Conservation (phyloP, 2,113 vertebrate genomes). For the Eidolon helvum region DNA sequence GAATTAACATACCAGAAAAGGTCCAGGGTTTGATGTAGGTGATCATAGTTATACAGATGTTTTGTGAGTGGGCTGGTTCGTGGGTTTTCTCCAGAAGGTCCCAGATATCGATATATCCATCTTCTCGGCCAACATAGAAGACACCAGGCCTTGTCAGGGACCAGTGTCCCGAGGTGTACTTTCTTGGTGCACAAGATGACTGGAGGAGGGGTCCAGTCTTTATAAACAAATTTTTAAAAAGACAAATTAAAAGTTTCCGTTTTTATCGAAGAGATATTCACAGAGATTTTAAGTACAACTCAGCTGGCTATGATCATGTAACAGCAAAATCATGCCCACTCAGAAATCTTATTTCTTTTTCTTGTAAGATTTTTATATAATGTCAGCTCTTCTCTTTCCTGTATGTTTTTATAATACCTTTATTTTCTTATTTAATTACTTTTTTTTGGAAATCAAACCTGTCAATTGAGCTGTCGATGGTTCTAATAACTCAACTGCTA, state of each 20-base stretch:
- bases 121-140: conserved; percentile 91
- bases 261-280: neutral
- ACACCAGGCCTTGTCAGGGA: conserved; percentile 91
- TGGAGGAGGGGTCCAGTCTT: conserved; percentile 88
- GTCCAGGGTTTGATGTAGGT: conserved; percentile 88
- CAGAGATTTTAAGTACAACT: neutral
- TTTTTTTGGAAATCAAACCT: neutral
- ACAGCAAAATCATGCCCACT: neutral
- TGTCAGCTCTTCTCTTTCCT: neutral
- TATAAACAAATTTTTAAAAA: conserved; percentile 36
- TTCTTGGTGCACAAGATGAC: conserved; percentile 82
- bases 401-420: neutral
- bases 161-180: conserved; percentile 90
- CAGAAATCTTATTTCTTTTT: neutral
- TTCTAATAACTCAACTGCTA: neutral
- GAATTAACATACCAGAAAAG: conserved; percentile 84
- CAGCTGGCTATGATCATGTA: neutral
- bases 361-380: neutral
- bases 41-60: conserved; percentile 84
- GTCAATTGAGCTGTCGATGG: neutral
- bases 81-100: conserved; percentile 91
- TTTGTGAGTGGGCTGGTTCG: conserved; percentile 85
- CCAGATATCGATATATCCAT: conserved; percentile 94
- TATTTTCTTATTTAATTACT: neutral
- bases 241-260: neutral